phyloP scores from a whole-genome alignment of 2,888 invertebrate species.

The Drosophila hamatofila region DNA sequence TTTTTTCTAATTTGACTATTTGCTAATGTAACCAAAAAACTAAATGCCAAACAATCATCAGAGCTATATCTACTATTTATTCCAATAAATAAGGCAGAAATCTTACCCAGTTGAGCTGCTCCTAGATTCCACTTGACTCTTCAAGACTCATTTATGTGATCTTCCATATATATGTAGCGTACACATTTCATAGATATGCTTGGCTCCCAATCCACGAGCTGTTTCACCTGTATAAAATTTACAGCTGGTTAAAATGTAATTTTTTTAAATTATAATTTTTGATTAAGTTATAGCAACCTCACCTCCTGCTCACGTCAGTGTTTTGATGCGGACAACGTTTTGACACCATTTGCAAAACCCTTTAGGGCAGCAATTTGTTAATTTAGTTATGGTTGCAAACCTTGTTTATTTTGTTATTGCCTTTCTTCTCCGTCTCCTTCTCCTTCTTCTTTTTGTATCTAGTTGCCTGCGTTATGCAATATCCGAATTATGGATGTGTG shows the following conservation, averaged over 20 bases:
- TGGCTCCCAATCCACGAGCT: neutral
- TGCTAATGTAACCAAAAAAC: too few species aligned
- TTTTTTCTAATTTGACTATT: too few species aligned
- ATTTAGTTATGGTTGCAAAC: conserved; percentile 48
- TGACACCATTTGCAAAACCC: conserved; percentile 51
- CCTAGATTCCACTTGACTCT: neutral
- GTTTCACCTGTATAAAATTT: conserved; percentile 6
- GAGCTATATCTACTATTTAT: neutral
- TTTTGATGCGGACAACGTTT: conserved; percentile 34
- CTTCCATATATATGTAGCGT: neutral
- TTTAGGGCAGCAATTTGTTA: conserved; percentile 39
- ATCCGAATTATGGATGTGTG: conserved; percentile 33
- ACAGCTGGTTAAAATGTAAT: conserved; percentile 9
- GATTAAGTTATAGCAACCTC: neutral
- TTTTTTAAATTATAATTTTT: neutral
- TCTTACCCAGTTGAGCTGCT: neutral
- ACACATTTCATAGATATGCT: neutral
- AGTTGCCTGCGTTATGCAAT: conserved; percentile 53
- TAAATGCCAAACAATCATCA: neutral
- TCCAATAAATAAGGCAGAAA: neutral
- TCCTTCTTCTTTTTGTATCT: conserved; percentile 8
- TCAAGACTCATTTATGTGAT: neutral
- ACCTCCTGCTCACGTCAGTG: conserved; percentile 6
- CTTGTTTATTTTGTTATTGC: neutral
- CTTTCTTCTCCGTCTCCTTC: neutral